Evolutionary conservation across 2,113 vertebrate genomes (phyloP).

Genomic region (Arvicanthis niloticus): DNA sequence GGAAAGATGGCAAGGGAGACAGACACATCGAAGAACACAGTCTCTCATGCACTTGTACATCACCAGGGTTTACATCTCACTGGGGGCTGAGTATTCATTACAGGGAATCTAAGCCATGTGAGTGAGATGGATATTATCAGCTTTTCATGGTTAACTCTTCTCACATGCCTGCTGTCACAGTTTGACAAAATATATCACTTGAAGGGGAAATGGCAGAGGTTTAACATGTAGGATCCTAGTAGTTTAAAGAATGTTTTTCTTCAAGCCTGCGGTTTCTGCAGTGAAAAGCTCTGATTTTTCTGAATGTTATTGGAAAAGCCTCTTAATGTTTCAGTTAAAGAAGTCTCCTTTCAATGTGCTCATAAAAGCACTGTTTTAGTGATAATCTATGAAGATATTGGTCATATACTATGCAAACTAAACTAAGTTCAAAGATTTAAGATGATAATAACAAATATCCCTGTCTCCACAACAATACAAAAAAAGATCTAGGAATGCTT

Average conservation of each 20-base stretch:
- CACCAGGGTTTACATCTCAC: conserved; percentile 13
- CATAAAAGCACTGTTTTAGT: background rate
- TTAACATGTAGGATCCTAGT: background rate
- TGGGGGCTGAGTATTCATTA: conserved; percentile 55
- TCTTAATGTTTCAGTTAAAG: background rate
- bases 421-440: background rate
- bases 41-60: conserved; percentile 25
- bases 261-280: background rate
- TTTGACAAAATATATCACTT: conserved; percentile 10
- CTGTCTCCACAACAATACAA: background rate
- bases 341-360: background rate
- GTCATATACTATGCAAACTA: background rate
- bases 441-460: background rate
- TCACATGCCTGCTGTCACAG: too few relatives aligned
- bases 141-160: too few relatives aligned
- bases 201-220: background rate
- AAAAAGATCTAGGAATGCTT: background rate
- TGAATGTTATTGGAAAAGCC: background rate
- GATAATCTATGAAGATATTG: background rate
- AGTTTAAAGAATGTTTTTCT: background rate
- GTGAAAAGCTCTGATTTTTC: conserved; percentile 6
- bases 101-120: conserved; percentile 32
- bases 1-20: conserved; percentile 71
- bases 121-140: background rate
- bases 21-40: conserved; percentile 60